Evolutionary conservation across 2,797 vertebrate species (phyloP), one percentile per base, ranked within the genome.

Genomic region (Falco peregrinus): DNA sequence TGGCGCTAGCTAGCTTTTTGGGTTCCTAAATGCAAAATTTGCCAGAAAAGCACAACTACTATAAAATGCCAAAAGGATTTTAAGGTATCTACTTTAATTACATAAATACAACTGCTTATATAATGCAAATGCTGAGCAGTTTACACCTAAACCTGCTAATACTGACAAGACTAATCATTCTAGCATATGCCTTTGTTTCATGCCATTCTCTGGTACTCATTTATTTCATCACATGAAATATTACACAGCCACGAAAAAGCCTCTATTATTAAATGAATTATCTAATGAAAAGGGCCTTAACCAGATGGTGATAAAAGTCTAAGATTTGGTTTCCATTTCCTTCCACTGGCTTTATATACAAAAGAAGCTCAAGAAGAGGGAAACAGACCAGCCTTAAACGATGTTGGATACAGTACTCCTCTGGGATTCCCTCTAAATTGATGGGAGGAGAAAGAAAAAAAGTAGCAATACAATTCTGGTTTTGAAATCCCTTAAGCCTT

Each of bases 1-100:
- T 1, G 5, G 10, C 26, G 26, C n/a, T 37, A 24, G 15, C 9
- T 15, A n/a, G 3, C 6, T 5, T 64, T 35, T 6, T 6, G 9
- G 3, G 21, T 45, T 53, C 75, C 37, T 9, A 75, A 70, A 48
- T 2, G 5, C 9, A 53, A 31, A 1, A 11, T 25, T 57, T 21
- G 26, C 18, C 24, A 73, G 29, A 22, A 79, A 87, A 65, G 6
- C 25, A 57, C 5, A 59, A 7, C 11, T 53, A 37, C 13, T 35
- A 37, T 13, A 37, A 74, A 84, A 85, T 2, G 5, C 9, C 10
- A 9, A 22, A 28, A 7, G 2, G 16, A 28, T 45, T 74, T 41
- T 20, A 73, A 77, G 14, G 21, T 29, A 59, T 11, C 41, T 43
- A 1, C 28, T 85, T 63, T 51, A 21, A 61, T 3, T 24, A 24